phyloP scores from a whole-genome alignment of 2,888 invertebrate species.

The Bimastos eiseni region DNA sequence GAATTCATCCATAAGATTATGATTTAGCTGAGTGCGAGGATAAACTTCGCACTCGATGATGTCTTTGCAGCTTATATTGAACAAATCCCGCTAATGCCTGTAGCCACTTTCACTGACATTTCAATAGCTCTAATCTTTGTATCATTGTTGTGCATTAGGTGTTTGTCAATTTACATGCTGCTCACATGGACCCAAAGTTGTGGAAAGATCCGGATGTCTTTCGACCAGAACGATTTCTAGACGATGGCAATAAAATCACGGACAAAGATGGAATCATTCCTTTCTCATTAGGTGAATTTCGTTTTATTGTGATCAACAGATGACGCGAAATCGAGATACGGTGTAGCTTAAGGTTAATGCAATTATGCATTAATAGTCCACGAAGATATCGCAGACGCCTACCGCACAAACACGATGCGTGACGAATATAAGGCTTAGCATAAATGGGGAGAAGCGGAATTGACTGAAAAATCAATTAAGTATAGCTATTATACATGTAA shows the following conservation, averaged over 20 bases:
- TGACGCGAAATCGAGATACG: background rate
- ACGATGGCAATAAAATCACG: slow-evolving; percentile 26
- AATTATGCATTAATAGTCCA: background rate
- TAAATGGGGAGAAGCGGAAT: too few relatives aligned
- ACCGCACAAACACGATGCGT: background rate
- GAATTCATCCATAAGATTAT: too few relatives aligned
- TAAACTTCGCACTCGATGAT: background rate
- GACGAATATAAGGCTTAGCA: background rate
- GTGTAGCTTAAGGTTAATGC: background rate
- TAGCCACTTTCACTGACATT: background rate
- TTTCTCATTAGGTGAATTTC: slow-evolving; percentile 32
- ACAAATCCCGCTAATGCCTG: background rate
- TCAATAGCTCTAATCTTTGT: background rate
- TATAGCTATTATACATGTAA: too few relatives aligned
- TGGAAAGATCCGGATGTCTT: slow-evolving; percentile 35
- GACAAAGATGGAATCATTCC: slow-evolving; percentile 30
- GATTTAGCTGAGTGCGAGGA: too few relatives aligned
- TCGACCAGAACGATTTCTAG: slow-evolving; percentile 29
- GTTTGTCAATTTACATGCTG: slow-evolving; percentile 28
- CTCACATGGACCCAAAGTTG: slow-evolving; percentile 30
- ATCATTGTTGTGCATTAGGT: background rate
- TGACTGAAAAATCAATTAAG: too few relatives aligned
- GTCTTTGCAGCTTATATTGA: background rate
- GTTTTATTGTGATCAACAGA: background rate
- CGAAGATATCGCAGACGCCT: background rate